phyloP scores from a whole-genome alignment of 2,113 vertebrate species.

The Carollia perspicillata region DNA sequence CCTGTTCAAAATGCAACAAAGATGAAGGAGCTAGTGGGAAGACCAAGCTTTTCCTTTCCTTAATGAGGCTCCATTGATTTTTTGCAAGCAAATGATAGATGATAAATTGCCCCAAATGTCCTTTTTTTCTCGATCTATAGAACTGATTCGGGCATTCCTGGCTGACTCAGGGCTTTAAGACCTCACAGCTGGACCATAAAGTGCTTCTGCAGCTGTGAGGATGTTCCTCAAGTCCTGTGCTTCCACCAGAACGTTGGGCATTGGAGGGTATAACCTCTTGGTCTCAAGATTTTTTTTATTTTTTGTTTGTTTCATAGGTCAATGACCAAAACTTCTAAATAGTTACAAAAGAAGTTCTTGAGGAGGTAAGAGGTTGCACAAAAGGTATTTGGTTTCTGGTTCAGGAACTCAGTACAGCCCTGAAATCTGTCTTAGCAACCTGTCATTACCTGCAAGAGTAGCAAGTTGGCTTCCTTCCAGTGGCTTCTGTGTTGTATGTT shows the following conservation, averaged over 20 bases:
- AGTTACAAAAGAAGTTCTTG: neutral
- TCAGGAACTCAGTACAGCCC: neutral
- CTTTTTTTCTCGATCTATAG: constrained; percentile 53
- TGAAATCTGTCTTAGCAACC: neutral
- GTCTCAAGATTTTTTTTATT: neutral
- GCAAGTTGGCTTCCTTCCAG: neutral
- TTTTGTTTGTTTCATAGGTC: constrained; percentile 46
- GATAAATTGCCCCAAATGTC: constrained; percentile 70
- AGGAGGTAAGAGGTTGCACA: neutral
- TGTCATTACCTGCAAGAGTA: neutral
- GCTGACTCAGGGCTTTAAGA: constrained; percentile 57
- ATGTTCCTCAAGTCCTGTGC: constrained; percentile 43
- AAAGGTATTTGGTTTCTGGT: neutral
- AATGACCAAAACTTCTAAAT: constrained; percentile 31
- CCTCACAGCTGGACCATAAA: constrained; percentile 75
- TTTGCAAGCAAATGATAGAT: constrained; percentile 79
- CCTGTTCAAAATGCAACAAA: constrained; percentile 80
- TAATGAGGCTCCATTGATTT: constrained; percentile 76
- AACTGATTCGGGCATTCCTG: constrained; percentile 67
- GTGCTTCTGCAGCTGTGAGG: constrained; percentile 48
- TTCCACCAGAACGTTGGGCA: constrained; percentile 8
- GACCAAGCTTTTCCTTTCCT: constrained; percentile 70
- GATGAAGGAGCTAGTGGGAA: constrained; percentile 73
- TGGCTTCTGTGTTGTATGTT: neutral
- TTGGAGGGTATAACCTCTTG: constrained; percentile 16